Conservation (phyloP, 2,113 vertebrate species). For the Sapayoa aenigma region DNA sequence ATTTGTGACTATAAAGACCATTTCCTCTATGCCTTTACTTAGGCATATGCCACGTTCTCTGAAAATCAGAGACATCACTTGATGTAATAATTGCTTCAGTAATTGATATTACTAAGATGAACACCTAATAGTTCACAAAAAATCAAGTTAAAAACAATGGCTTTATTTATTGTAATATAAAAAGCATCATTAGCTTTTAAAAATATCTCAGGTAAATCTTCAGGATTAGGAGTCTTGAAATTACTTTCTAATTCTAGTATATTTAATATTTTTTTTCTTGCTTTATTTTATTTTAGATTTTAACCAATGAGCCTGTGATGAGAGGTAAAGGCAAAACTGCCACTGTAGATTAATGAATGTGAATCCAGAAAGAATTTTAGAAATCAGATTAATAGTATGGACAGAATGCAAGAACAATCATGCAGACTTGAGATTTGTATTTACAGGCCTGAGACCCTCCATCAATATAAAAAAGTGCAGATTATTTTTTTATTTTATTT, state of each 20-base stretch:
- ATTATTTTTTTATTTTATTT: conserved; percentile 45
- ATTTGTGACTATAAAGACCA: not conserved
- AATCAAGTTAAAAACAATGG: not conserved
- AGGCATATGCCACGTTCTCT: not conserved
- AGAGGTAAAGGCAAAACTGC: conserved; percentile 15
- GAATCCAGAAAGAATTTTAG: conserved; percentile 18
- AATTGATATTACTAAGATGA: not conserved
- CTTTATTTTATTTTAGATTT: not conserved
- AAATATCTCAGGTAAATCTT: not conserved
- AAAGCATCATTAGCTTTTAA: not conserved
- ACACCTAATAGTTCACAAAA: not conserved
- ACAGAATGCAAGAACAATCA: not conserved
- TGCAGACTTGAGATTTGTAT: not conserved
- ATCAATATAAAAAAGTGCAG: not conserved
- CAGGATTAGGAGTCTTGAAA: not conserved
- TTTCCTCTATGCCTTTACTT: accelerated
- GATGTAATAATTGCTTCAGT: not conserved
- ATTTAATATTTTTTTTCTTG: not conserved
- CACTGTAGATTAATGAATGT: not conserved
- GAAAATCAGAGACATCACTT: not conserved
- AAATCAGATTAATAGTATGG: not conserved
- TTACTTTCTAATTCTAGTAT: not conserved
- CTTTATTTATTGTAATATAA: not conserved
- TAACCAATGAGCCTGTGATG: not conserved
- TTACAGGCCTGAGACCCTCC: conserved; percentile 21